These are phyloP conservation scores for Hypocryptadius cinnamomeus DNA, from an alignment of 2,113 vertebrate species.

Conservation along the genomic window DNA sequence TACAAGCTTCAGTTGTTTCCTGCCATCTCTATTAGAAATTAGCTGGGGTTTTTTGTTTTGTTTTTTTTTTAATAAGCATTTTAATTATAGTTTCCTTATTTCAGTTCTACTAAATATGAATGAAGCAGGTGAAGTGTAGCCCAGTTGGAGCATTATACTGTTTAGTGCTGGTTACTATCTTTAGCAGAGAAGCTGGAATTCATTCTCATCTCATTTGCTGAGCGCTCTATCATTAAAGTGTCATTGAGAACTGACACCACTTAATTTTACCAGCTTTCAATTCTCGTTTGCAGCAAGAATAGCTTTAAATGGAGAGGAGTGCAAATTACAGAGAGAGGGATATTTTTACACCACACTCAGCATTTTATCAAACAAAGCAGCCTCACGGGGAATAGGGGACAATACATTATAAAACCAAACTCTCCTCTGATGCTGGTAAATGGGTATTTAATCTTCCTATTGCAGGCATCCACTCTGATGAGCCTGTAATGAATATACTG, in stretches of 20 bases:
- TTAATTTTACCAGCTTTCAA: conserved; percentile 97
- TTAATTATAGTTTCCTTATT: conserved; percentile 58
- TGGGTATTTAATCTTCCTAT: conserved; percentile 80
- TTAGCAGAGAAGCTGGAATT: conserved; percentile 88
- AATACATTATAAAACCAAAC: conserved; percentile 79
- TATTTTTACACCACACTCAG: conserved; percentile 86
- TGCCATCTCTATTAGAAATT: background rate
- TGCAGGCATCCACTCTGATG: conserved; percentile 73
- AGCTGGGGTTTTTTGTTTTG: background rate
- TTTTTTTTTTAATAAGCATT: conserved; percentile 39
- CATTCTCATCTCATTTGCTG: conserved; percentile 87
- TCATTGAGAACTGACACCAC: conserved; percentile 98
- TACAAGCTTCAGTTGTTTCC: conserved; percentile 8
- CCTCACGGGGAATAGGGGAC: conserved; percentile 75
- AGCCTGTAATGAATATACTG: conserved; percentile 71
- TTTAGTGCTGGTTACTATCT: conserved; percentile 77
- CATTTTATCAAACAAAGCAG: conserved; percentile 87
- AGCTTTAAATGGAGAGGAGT: conserved; percentile 76
- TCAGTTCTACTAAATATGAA: conserved; percentile 63
- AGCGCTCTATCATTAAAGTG: conserved; percentile 97
- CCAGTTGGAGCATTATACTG: conserved; percentile 30
- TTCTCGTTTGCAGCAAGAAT: conserved; percentile 80
- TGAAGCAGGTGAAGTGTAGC: conserved; percentile 64
- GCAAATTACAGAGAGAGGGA: conserved; percentile 73
- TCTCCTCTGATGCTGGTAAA: conserved; percentile 77